Base-by-base conservation (phyloP, 1,140 invertebrate genomes). In the Periplaneta americana region DNA sequence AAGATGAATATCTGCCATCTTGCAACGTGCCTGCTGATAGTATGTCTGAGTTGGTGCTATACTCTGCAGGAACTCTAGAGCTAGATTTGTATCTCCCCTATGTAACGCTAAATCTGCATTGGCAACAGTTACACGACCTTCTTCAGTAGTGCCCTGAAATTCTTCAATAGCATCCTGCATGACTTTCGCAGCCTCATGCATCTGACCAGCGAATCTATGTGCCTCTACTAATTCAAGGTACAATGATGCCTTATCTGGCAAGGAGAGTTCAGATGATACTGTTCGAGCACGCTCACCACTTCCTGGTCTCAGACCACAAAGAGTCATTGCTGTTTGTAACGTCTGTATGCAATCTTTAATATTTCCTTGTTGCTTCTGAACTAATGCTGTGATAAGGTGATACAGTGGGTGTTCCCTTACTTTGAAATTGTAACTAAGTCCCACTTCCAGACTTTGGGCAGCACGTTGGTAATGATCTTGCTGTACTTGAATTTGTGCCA, bases 1-100 rank as follows among this genome's bases (percentile, higher is more conserved):
- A 74, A 99, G 89, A 88, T 98, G 96, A 82, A 99, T 96, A 79
- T 98, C 93, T 5, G 98, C 98, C 90, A 99, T 93, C 89, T 96
- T 96, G 78, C 95, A 95, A 81, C 95, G 92, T 1, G 97, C 97
- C 89, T 97, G 87, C 32, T 94, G 91, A 88, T 96, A 99, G 87
- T 97, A 97, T 0, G 93, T 90, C 84, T 98, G 94, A 34, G 94
- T 92, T 0, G 95, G 91, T 83, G 90, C 91, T 18, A 99, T 93
- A 83, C 93, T 92, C 35, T 93, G 91, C 1, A 99, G 89, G 75
- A 96, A 91, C 78, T 92, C 91, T 22, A 99, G 91, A 6, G 97
- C 96, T 82, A 91, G 92, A 82, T 96, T 94, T 33, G 95, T 86
- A 85, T 99, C 95, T 5, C 94, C 95, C 85, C 95, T 93, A 48